Evolutionary conservation across 2,888 invertebrate species (phyloP).

Genomic region (Pseudococcus longispinus): DNA sequence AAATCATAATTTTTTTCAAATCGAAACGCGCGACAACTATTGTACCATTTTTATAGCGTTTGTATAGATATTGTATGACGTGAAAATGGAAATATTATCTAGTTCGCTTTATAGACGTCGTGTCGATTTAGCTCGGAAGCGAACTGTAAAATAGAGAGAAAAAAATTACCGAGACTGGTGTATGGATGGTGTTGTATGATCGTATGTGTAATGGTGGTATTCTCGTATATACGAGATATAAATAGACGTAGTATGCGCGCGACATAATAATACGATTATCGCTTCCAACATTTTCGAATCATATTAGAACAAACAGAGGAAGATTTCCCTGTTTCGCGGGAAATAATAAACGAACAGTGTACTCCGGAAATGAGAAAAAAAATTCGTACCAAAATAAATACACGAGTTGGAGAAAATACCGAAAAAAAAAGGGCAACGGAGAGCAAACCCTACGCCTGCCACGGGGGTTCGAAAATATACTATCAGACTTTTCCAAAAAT

Average conservation of each 20-base stretch:
- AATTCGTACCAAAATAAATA: not conserved
- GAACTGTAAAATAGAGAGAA: not conserved
- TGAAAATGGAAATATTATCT: constrained; percentile 19
- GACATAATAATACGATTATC: constrained; percentile 19
- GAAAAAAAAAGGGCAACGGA: not conserved
- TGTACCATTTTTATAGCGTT: not conserved
- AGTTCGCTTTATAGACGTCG: not conserved
- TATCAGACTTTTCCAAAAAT: not conserved
- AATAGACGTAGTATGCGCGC: not conserved
- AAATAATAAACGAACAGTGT: not conserved
- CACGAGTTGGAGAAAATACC: not conserved
- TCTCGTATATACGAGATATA: not conserved
- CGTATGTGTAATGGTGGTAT: not conserved
- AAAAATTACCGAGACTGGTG: not conserved
- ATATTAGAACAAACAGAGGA: constrained; percentile 6
- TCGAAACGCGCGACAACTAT: not conserved
- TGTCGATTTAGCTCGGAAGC: not conserved
- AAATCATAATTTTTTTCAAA: constrained; percentile 17
- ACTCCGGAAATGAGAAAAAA: constrained; percentile 2
- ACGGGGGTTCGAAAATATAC: not conserved
- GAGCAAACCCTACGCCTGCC: not conserved
- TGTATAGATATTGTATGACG: not conserved
- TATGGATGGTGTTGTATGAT: not conserved
- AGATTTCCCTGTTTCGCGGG: not conserved
- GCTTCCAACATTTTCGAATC: constrained; percentile 1